Conservation (phyloP, 2,113 vertebrate genomes). For the Turdus rufiventris region DNA sequence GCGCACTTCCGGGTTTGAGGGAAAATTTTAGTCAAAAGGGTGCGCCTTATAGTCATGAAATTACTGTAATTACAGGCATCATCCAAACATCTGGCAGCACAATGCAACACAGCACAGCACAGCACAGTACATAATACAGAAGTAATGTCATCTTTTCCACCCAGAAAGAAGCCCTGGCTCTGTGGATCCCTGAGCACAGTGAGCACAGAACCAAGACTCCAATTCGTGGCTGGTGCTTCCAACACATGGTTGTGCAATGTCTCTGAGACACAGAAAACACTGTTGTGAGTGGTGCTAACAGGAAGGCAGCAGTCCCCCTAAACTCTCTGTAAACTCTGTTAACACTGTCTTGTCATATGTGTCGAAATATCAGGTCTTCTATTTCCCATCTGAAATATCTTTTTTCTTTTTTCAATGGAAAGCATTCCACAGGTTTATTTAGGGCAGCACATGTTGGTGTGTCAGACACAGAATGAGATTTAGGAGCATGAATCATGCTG, state of each 20-base stretch:
- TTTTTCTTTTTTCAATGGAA: background rate
- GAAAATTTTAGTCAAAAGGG: too few relatives aligned
- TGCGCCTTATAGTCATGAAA: too few relatives aligned
- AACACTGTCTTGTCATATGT: background rate
- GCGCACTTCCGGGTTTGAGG: too few relatives aligned
- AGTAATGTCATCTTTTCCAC: background rate
- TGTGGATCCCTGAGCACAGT: background rate
- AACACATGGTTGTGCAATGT: accelerated
- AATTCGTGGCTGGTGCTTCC: background rate
- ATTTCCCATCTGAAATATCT: background rate
- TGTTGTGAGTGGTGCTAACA: background rate
- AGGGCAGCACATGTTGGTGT: background rate
- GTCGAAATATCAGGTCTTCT: background rate
- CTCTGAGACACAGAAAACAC: background rate
- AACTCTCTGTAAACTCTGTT: background rate
- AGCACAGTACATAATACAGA: background rate
- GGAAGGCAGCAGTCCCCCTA: background rate
- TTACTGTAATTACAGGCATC: background rate
- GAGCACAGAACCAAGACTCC: accelerated
- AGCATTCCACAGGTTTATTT: background rate
- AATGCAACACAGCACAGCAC: background rate
- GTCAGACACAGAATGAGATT: background rate
- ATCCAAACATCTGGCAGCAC: background rate
- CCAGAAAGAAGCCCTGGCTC: background rate
- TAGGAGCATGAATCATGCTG: background rate